phyloP scores from a whole-genome alignment of 23 tunicate genomes.

The Phallusia fumigata region DNA sequence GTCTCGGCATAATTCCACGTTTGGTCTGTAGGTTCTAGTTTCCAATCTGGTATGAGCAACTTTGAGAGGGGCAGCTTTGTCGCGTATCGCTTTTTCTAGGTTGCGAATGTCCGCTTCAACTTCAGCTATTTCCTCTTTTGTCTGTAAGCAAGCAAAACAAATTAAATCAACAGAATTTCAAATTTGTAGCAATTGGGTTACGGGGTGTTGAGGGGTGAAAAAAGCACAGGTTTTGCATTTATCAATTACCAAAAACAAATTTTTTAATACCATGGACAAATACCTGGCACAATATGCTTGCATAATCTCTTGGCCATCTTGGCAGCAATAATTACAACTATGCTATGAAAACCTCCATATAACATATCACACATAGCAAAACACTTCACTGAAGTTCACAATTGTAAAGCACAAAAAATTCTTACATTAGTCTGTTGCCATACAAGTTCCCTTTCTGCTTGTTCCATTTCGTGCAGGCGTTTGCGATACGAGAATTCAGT shows the following conservation, averaged over 20 bases:
- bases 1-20: slow-evolving; percentile 92
- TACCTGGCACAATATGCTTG: too few species aligned
- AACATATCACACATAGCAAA: too few species aligned
- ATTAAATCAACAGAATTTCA: too few species aligned
- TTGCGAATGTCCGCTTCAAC: slow-evolving; percentile 94
- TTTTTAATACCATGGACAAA: too few species aligned
- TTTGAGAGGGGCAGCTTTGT: slow-evolving; percentile 87
- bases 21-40: slow-evolving; percentile 82
- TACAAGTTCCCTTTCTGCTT: slow-evolving; percentile 74
- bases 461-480: slow-evolving; percentile 90
- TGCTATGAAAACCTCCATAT: too few species aligned
- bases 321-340: too few species aligned
- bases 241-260: too few species aligned
- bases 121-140: slow-evolving; percentile 89
- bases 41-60: slow-evolving; percentile 95
- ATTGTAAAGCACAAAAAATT: not conserved
- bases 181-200: too few species aligned
- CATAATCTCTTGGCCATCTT: too few species aligned
- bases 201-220: too few species aligned
- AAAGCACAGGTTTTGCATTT: too few species aligned
- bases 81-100: slow-evolving; percentile 90
- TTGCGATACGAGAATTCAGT: slow-evolving; percentile 92
- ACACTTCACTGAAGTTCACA: too few species aligned
- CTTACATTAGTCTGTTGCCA: slow-evolving; percentile 87
- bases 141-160: slow-evolving; percentile 25